Percentiles rank a stretch among this genome's conserved stretches.
Conservation (phyloP, 2,888 invertebrate species). For the Caenorhabditis becei region DNA sequence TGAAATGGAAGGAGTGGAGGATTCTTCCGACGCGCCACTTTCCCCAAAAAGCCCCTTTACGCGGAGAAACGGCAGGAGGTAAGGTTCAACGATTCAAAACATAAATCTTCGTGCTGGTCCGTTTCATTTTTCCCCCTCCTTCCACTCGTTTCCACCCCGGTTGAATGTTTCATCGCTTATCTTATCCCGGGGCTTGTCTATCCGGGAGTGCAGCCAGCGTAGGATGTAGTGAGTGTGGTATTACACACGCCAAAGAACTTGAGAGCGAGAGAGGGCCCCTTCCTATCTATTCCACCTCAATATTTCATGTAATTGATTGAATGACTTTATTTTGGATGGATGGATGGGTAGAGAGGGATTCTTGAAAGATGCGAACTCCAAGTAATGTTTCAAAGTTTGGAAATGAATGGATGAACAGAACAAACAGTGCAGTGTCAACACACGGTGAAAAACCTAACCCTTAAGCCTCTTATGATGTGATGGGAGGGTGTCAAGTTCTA, state of each 20-base stretch:
- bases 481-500: no score
- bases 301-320: conserved; percentile 61
- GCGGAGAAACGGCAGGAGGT: conserved; percentile 51
- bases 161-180: conserved; percentile 57
- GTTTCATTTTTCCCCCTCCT: conserved; percentile 9
- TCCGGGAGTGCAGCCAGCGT: conserved; percentile 50
- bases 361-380: background rate
- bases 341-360: background rate
- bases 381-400: no score
- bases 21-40: conserved; percentile 42
- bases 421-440: no score
- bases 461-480: no score
- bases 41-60: conserved; percentile 54
- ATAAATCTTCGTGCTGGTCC: conserved; percentile 24
- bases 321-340: conserved; percentile 50
- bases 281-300: conserved; percentile 54
- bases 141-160: conserved; percentile 7
- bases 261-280: conserved; percentile 20
- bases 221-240: conserved; percentile 58
- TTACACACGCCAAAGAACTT: conserved; percentile 55
- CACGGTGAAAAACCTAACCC: no score
- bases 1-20: conserved; percentile 55
- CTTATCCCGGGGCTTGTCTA: conserved; percentile 32
- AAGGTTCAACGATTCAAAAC: background rate
- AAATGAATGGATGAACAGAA: no score